Percentiles rank a stretch among this genome's conserved stretches.
Conservation (phyloP, 2,888 invertebrate species). For the Daptonema setosum region DNA sequence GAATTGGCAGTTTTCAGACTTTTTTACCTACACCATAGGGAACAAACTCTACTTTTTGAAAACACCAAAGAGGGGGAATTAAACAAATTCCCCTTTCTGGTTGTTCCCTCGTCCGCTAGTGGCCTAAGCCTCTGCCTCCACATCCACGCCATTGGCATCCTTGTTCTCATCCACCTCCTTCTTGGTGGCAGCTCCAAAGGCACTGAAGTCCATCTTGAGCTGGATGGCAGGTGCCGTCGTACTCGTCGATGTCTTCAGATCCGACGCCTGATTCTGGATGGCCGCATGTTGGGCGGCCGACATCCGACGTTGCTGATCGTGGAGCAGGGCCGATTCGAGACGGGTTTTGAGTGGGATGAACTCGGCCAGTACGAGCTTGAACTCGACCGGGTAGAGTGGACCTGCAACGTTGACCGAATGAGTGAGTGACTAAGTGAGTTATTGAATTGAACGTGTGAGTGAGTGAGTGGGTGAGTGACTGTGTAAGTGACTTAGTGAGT, state of each 20-base stretch:
- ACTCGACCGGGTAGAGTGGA: conserved; percentile 76
- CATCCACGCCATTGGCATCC: too few species aligned
- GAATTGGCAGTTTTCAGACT: too few species aligned
- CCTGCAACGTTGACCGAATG: neutral
- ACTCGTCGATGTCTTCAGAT: neutral
- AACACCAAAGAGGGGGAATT: too few species aligned
- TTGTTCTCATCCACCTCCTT: too few species aligned
- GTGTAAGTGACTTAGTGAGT: conserved; percentile 58
- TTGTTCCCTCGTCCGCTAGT: too few species aligned
- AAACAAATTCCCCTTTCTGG: too few species aligned
- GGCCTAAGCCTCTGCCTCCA: too few species aligned
- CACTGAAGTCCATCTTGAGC: conserved; percentile 56
- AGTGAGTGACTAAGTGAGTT: too few species aligned
- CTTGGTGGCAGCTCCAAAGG: neutral
- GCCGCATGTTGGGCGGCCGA: conserved; percentile 8
- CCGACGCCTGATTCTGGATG: neutral
- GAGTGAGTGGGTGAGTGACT: too few species aligned
- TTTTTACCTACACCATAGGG: too few species aligned
- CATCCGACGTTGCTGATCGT: conserved; percentile 33
- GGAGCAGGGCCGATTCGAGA: conserved; percentile 54
- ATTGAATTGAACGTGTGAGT: too few species aligned
- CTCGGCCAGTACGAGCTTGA: conserved; percentile 67
- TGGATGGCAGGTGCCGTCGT: conserved; percentile 45
- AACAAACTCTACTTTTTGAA: too few species aligned
- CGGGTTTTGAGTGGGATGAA: conserved; percentile 54